Evolutionary conservation across 2,113 vertebrate genomes (phyloP), one percentile per base, ranked within the genome.

Genomic region (Salvator merianae): DNA sequence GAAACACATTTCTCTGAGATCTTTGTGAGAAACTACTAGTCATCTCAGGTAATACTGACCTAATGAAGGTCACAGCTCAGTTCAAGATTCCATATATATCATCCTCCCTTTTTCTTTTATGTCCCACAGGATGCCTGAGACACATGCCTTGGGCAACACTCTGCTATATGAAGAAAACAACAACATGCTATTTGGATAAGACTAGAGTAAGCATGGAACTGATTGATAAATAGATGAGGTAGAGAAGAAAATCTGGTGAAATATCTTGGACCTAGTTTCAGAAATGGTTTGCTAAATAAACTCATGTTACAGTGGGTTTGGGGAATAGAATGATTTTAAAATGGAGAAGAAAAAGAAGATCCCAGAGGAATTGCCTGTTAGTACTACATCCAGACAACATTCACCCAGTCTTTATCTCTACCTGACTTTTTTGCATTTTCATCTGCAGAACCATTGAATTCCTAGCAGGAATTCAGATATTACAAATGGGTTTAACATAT

Each of bases 311-410:
- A 32, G n/a, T 68, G 50, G 75, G 32, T 62, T 76, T 68, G 20
- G 30, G 3, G 76, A 66, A 22, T 3, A 83, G n/a, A 36, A 34
- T 68, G 55, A 36, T 6, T 78, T 78, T 13, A 7, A 55, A 18
- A 71, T n/a, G 14, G 16, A 59, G 18, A 59, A 4, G 43, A 9
- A 47, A 9, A 47, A 47, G 43, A 47, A 47, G 10, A 47, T 47
- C 43, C 43, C 43, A 84, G 70, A 86, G 62, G 10, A 80, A 7
- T 34, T 79, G 81, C 5, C 69, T 53, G 81, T 81, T 87, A 87
- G 53, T 13, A 50, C 79, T 81, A 90, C 81, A 83, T 72, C 69
- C 81, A 34, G 7, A 68, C 50, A 63, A 68, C 66, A 75, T 69
- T 77, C 74, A 84, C 36, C 85, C 40, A 7, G 77, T 28, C 34